phyloP scores from a whole-genome alignment of 2,113 vertebrate species.

The Climacteris rufus region DNA sequence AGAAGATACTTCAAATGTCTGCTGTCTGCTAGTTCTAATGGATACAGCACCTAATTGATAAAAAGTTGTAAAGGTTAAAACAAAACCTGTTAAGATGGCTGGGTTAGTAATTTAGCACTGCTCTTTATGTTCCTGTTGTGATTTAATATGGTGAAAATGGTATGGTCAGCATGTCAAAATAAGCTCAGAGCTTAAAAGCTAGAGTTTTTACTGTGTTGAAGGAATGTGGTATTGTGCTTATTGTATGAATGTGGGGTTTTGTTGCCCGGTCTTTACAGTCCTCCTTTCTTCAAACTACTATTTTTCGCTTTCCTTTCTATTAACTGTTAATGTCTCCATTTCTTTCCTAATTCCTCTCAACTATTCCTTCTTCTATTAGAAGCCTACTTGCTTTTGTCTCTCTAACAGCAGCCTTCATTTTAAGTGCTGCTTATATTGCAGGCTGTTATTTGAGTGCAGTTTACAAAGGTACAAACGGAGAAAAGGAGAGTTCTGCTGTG shows the following conservation, averaged over 20 bases:
- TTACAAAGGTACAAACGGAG: background rate
- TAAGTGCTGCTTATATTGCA: background rate
- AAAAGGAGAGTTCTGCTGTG: background rate
- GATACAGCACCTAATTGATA: background rate
- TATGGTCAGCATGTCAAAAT: background rate
- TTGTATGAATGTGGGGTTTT: background rate
- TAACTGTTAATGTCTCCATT: background rate
- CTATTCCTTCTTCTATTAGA: background rate
- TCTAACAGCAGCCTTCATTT: background rate
- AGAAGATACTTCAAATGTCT: background rate
- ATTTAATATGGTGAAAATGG: background rate
- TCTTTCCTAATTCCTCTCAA: background rate
- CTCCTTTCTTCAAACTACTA: background rate
- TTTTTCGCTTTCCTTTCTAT: background rate
- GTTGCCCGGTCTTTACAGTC: background rate
- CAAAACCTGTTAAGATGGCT: background rate
- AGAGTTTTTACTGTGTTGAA: background rate
- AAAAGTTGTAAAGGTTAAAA: background rate
- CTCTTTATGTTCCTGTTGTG: background rate
- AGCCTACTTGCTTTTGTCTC: background rate
- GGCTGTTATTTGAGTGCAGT: background rate
- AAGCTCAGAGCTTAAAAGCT: background rate
- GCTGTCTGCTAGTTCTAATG: background rate
- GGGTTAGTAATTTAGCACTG: background rate
- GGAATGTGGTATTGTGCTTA: background rate